Conservation (phyloP, 2,797 vertebrate species). For the Alexandromys oeconomus region DNA sequence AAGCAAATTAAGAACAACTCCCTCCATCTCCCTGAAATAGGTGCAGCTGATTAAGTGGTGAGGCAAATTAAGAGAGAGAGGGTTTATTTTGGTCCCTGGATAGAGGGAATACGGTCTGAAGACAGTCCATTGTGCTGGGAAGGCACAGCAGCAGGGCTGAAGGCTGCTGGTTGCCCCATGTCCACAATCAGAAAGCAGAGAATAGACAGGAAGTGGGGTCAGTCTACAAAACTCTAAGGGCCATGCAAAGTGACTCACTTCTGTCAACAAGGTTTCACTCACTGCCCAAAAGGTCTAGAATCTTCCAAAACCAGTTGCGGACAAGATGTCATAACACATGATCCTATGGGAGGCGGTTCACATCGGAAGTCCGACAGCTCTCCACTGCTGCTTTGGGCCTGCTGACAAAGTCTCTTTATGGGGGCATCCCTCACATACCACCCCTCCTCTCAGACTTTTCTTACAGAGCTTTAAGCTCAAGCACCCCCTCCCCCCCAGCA, state of each 20-base stretch:
- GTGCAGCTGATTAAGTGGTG: neutral
- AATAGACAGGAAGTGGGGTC: neutral
- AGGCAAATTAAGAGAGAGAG: neutral
- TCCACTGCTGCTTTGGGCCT: neutral
- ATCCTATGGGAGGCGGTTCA: neutral
- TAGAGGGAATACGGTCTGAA: neutral
- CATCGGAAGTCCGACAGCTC: fast-evolving
- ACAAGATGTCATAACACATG: neutral
- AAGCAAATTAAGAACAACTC: neutral
- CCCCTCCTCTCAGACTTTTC: neutral
- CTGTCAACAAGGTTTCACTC: neutral
- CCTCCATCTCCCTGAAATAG: neutral
- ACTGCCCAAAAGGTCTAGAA: neutral
- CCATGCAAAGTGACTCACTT: neutral
- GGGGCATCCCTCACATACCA: neutral
- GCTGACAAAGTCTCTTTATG: neutral
- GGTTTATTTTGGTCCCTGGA: neutral
- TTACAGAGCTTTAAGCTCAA: neutral
- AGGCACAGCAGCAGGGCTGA: neutral
- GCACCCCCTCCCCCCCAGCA: neutral
- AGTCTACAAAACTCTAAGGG: neutral
- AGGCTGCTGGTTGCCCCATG: neutral
- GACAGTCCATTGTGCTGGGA: neutral
- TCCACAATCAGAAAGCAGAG: neutral
- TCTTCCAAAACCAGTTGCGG: neutral